Base-by-base conservation (phyloP, 2,797 vertebrate species). In the Acrocephalus scirpaceus region DNA sequence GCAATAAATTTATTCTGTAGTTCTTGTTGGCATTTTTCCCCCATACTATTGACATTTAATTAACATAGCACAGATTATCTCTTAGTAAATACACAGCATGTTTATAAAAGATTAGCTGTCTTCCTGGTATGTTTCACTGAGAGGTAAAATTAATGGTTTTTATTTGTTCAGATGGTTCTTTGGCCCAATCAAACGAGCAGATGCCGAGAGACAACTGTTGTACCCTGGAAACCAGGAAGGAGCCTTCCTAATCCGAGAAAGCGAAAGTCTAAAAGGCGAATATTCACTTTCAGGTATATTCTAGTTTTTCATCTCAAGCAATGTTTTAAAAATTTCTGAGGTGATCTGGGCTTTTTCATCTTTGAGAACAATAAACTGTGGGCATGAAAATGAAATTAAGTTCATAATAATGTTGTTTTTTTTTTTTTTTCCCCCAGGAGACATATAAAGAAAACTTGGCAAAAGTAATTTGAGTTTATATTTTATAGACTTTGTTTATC, bases 161-260 rank as follows among this genome's bases (percentile, higher is more conserved):
- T 73, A 61, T 89, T 89, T 97, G 88, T 97, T 56, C 96, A 99
- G 99, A 92, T 99, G 99, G 99, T 99, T 98, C 97, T 99, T 99
- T 96, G 98, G 98, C 32, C 97, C 98, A 65, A 98, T 98, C n/a
- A 99, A 98, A 95, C 98, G 99, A 97, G 76, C 95, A 96, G 99
- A 99, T 95, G 98, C 99, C 1, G 99, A 99, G 96, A 99, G 98
- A 97, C 97, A 99, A 94, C 97, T 99, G 51, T 42, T 95, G 67
- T 92, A 96, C 38, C 96, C 91, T 70, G 98, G 95, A 90, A 99
- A 99, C 91, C 20, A 47, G 42, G 91, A 98, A 0, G 99, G 99
- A 32, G 97, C 99, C 72, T 99, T 99, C 96, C 98, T 99, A 60
- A 97, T 99, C 91, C 97, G 99, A 96, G 98, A 99, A 95, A 99